Evolutionary conservation across 2,797 vertebrate species (phyloP).

Genomic region (Acanthiza pusilla): DNA sequence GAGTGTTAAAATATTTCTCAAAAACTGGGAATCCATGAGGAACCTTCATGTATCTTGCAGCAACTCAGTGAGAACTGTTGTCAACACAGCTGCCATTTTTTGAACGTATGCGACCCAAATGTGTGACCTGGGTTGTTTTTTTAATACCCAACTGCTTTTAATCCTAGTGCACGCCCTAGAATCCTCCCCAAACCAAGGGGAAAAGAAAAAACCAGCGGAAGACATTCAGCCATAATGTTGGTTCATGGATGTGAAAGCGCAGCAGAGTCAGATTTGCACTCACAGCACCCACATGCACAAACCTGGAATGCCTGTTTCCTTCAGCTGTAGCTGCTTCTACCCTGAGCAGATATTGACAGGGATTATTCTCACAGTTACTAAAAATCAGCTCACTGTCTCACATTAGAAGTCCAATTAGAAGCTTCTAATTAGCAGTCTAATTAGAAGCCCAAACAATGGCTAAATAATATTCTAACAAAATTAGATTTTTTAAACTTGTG

Average conservation of each 20-base stretch:
- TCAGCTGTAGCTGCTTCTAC: background rate
- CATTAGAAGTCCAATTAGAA: background rate
- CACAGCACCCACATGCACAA: background rate
- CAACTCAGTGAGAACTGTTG: background rate
- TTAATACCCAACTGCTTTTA: background rate
- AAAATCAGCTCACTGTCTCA: background rate
- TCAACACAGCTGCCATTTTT: background rate
- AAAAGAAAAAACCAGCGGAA: background rate
- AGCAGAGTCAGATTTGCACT: background rate
- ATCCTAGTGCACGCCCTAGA: background rate
- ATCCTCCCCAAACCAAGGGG: background rate
- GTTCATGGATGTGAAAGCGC: background rate
- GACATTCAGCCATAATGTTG: background rate
- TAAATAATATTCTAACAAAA: background rate
- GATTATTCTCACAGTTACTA: background rate
- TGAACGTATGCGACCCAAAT: background rate
- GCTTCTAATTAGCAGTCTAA: background rate
- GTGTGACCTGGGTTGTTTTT: background rate
- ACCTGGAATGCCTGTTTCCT: background rate
- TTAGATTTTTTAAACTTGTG: background rate
- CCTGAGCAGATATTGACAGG: background rate
- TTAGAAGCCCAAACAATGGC: background rate
- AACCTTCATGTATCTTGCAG: background rate
- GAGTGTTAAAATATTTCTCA: background rate
- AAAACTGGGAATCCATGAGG: accelerated